These are phyloP conservation scores for Spongia lamella DNA, from an alignment of 37 sponge, comb jelly and placozoan genomes.

Conservation along the genomic window DNA sequence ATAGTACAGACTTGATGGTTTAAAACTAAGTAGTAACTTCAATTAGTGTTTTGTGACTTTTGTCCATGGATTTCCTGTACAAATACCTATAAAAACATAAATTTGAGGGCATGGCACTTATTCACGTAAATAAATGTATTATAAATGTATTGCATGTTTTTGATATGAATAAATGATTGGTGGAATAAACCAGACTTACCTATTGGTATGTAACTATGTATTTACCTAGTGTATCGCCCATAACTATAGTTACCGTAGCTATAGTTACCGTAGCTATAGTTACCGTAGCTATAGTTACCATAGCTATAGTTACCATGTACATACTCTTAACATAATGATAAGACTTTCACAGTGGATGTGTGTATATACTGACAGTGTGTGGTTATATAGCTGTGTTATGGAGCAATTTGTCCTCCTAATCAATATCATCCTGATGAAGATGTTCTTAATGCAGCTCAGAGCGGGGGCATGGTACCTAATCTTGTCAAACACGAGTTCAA, in stretches of 20 bases:
- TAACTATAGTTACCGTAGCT: neutral
- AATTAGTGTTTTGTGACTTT: too few relatives aligned
- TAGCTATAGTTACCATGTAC: neutral
- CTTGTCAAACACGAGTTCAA: slow-evolving; percentile 63
- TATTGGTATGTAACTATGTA: too few relatives aligned
- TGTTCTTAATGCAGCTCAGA: slow-evolving; percentile 84
- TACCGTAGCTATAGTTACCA: neutral
- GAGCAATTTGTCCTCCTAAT: slow-evolving; percentile 56
- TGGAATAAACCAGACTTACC: too few relatives aligned
- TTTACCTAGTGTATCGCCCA: too few relatives aligned
- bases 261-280: neutral
- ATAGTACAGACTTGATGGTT: too few relatives aligned
- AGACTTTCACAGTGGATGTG: neutral
- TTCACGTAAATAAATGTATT: too few relatives aligned
- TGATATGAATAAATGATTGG: too few relatives aligned
- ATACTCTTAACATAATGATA: neutral
- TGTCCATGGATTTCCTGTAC: too few relatives aligned
- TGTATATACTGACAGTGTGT: neutral
- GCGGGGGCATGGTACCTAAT: slow-evolving; percentile 78
- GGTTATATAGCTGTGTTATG: slow-evolving; percentile 71
- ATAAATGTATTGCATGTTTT: too few relatives aligned
- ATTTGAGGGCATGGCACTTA: too few relatives aligned
- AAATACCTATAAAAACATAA: too few relatives aligned
- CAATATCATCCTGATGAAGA: slow-evolving; percentile 73
- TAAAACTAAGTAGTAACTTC: too few relatives aligned